Percentiles rank a stretch among this genome's conserved stretches.
Conservation (phyloP, 1,140 invertebrate species). For the Drosophila dunni region DNA sequence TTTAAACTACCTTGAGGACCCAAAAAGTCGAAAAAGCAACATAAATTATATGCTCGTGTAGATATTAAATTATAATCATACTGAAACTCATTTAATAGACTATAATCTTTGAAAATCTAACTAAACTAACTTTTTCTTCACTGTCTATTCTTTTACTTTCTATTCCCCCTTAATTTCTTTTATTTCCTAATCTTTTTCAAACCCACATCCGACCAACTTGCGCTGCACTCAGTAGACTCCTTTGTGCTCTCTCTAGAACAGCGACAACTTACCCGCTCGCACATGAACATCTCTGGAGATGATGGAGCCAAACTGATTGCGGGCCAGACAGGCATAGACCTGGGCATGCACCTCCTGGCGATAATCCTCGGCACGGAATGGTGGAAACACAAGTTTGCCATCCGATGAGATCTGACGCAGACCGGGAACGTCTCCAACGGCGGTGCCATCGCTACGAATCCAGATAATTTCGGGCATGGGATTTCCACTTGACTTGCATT, state of each 20-base stretch:
- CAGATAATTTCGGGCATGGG: slow-evolving; percentile 96
- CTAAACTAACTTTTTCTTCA: too few relatives aligned
- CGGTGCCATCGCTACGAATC: slow-evolving; percentile 94
- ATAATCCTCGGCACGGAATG: slow-evolving; percentile 96
- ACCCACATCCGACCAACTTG: slow-evolving; percentile 17
- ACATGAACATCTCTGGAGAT: slow-evolving; percentile 96
- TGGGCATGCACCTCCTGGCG: slow-evolving; percentile 96
- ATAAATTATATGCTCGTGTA: too few relatives aligned
- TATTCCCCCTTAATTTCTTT: too few relatives aligned
- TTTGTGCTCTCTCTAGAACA: slow-evolving; percentile 49
- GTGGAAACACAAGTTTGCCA: slow-evolving; percentile 96
- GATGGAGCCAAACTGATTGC: slow-evolving; percentile 94
- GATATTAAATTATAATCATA: too few relatives aligned
- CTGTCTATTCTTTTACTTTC: too few relatives aligned
- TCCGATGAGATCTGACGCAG: slow-evolving; percentile 94
- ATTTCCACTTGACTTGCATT: slow-evolving; percentile 95
- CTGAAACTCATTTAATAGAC: too few relatives aligned
- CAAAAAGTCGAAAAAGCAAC: too few relatives aligned
- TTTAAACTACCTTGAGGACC: too few relatives aligned
- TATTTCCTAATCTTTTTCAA: neutral
- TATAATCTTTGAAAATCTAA: too few relatives aligned
- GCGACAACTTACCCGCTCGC: slow-evolving; percentile 91
- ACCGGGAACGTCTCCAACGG: slow-evolving; percentile 95
- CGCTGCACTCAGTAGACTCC: slow-evolving; percentile 40
- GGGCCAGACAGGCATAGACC: slow-evolving; percentile 95